Conservation (phyloP, 1,140 invertebrate species). For the Leptinotarsa defecta region DNA sequence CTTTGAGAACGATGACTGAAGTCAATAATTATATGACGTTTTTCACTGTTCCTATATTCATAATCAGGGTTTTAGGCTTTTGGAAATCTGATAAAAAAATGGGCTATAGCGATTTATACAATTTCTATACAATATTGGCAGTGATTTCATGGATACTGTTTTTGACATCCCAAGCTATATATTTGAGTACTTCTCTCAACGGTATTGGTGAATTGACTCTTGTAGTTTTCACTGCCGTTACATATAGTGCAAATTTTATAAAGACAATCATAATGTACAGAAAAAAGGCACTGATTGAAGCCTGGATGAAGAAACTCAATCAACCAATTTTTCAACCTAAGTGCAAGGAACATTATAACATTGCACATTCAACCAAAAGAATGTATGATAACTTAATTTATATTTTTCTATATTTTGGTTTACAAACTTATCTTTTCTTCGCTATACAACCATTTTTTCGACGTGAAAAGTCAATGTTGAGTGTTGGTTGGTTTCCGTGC, state of each 20-base stretch:
- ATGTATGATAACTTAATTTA: background rate
- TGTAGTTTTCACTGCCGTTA: background rate
- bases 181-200: background rate
- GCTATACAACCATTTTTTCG: background rate
- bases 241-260: background rate
- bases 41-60: background rate
- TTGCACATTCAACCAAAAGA: background rate
- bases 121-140: background rate
- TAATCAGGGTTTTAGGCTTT: background rate
- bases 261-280: background rate
- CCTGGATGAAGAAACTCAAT: background rate
- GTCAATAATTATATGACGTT: background rate
- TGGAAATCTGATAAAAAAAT: background rate
- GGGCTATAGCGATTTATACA: background rate
- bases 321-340: constrained; percentile 4
- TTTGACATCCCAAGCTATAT: background rate
- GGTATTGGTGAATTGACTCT: background rate
- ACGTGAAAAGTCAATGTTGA: background rate
- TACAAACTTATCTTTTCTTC: background rate
- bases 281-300: background rate
- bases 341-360: background rate
- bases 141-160: background rate
- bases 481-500: constrained; percentile 10
- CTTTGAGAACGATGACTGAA: background rate
- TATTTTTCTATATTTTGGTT: background rate